Base-by-base conservation (phyloP, 2,113 vertebrate species). In the Electrona antarctica region DNA sequence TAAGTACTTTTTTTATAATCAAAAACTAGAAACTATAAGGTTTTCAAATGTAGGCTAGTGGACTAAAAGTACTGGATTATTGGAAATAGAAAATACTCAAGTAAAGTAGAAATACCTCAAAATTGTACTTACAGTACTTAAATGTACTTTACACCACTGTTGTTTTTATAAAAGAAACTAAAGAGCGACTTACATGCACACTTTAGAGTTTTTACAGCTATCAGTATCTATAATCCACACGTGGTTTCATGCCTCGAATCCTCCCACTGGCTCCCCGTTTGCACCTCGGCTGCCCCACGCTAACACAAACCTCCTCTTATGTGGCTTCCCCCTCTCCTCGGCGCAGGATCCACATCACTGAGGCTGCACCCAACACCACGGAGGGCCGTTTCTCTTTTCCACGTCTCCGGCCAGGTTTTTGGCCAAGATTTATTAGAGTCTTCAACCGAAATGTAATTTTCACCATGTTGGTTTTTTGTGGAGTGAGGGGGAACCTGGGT, bases 381-480 rank as follows among this genome's bases (percentile, higher is more conserved):
- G 68, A 86, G 78, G 80, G 76, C 76, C 66, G 74, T 41, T 41
- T 1, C 21, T 21, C 2, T 86, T 88, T 87, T 85, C 86, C 92
- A 86, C 72, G 81, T 84, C 82, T 83, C 55, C 69, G 65, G 87
- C 88, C 86, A 87, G 79, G 74, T 76, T 84, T 76, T 83, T 45
- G 72, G 86, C 87, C 82, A 74, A 82, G 85, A 93, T 90, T 92
- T 92, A 92, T 92, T 91, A 77, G 79, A 76, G 81, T 80, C 82
- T 79, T 88, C 68, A 80, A 89, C 88, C 87, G 73, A 88, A 85
- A 89, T 89, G 89, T 87, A 79, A 91, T 91, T 89, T 90, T 91
- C 87, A 91, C 87, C 83, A 80, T 90, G 87, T 89, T 92, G 84
- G 82, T 79, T 91, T 89, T 89, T 86, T 60, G 72, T 62, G 72